Percentiles rank a stretch among this genome's conserved stretches.
phyloP scores from a whole-genome alignment of 2,888 invertebrate species.

The Thalpophila matura region DNA sequence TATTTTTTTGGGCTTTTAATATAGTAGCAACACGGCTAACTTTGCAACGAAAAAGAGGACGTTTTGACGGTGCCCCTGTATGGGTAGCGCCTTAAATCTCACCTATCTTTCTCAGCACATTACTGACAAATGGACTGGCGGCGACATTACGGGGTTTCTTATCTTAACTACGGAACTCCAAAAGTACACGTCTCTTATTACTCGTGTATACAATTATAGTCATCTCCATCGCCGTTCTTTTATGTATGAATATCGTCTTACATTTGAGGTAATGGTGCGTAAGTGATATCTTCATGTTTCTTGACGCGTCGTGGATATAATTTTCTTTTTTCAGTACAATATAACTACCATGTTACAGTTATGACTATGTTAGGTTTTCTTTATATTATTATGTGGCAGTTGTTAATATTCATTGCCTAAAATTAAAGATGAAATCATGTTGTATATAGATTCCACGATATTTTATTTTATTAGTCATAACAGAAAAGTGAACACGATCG shows the following conservation, averaged over 20 bases:
- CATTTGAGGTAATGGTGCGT: slow-evolving; percentile 71
- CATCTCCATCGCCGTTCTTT: slow-evolving; percentile 59
- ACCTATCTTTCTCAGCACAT: neutral
- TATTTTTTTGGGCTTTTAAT: too few species aligned
- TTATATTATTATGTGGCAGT: neutral
- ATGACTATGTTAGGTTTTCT: slow-evolving; percentile 6
- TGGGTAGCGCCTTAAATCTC: too few species aligned
- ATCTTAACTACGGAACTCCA: slow-evolving; percentile 19
- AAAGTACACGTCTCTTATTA: slow-evolving; percentile 53
- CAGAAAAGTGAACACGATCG: neutral
- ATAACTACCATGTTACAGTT: slow-evolving; percentile 30
- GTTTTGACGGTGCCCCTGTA: too few species aligned
- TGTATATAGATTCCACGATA: neutral
- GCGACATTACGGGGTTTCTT: slow-evolving; percentile 20
- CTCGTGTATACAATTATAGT: slow-evolving; percentile 61
- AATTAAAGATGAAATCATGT: neutral
- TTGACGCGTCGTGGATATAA: slow-evolving; percentile 52
- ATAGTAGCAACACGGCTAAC: too few species aligned
- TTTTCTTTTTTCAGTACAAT: slow-evolving; percentile 37
- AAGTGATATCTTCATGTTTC: slow-evolving; percentile 67
- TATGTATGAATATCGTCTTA: slow-evolving; percentile 69
- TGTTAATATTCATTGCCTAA: neutral
- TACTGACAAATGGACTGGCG: slow-evolving; percentile 15
- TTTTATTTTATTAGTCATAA: neutral
- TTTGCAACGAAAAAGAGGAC: too few species aligned